phyloP scores from a whole-genome alignment of 2,113 vertebrate species.

The Sciurus niger region DNA sequence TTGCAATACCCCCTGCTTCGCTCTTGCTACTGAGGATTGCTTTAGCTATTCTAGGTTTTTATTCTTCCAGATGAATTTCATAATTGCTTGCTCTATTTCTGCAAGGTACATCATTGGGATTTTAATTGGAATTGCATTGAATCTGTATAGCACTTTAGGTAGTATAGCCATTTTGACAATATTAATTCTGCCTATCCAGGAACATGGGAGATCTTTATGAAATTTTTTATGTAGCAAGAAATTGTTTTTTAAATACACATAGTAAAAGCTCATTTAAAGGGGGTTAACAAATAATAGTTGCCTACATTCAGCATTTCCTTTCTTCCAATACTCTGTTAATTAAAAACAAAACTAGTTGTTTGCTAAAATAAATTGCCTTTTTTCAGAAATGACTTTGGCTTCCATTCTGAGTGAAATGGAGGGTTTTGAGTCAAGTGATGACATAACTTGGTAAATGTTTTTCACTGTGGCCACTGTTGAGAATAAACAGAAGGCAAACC shows the following conservation, averaged over 20 bases:
- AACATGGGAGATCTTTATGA: no score
- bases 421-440: background rate
- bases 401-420: conserved; percentile 23
- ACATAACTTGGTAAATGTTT: conserved; percentile 9
- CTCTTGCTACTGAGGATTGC: no score
- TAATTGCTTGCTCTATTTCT: no score
- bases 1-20: no score
- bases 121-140: no score
- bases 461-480: background rate
- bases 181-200: no score
- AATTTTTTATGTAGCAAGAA: background rate
- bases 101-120: no score
- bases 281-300: background rate
- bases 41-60: no score
- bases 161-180: no score
- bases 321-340: background rate
- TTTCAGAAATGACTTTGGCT: background rate
- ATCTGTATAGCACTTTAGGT: no score
- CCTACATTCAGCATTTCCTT: conserved; percentile 7
- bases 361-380: background rate
- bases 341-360: background rate
- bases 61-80: no score
- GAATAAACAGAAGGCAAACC: background rate
- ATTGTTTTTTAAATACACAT: conserved; percentile 19
- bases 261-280: conserved; percentile 47